Percentiles rank a stretch among this genome's conserved stretches.
Conservation (phyloP, 2,888 invertebrate species). For the Eupithecia inturbata region DNA sequence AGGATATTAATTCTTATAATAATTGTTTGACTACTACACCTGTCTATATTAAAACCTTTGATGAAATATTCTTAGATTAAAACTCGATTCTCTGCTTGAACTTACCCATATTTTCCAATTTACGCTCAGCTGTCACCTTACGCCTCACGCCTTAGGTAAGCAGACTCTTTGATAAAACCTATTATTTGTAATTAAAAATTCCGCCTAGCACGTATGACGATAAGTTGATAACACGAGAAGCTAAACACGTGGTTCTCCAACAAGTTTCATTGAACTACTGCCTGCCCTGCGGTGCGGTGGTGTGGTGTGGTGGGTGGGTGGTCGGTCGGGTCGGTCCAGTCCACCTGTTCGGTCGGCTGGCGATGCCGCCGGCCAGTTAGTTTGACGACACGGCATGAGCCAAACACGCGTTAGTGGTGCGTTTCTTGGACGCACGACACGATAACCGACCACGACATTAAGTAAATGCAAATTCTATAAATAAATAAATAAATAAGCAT, state of each 20-base stretch:
- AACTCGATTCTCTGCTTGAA: too few species aligned
- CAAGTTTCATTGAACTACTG: constrained; percentile 16
- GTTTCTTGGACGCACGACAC: neutral
- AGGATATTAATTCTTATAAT: too few species aligned
- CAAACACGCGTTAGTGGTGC: neutral
- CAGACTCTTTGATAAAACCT: neutral
- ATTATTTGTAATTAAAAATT: neutral
- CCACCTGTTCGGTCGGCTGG: neutral
- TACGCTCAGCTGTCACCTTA: neutral
- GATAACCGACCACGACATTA: neutral
- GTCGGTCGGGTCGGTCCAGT: neutral
- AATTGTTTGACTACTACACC: too few species aligned
- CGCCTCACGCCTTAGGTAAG: neutral
- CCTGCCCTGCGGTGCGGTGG: neutral
- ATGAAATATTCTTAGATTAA: too few species aligned
- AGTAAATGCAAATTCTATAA: neutral
- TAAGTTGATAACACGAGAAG: neutral
- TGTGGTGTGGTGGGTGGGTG: too few species aligned
- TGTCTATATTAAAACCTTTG: too few species aligned
- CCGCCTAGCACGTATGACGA: neutral
- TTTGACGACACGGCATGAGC: neutral
- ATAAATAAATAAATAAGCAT: too few species aligned
- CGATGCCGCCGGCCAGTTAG: neutral
- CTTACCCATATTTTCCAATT: neutral
- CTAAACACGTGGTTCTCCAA: constrained; percentile 13